Evolutionary conservation across 2,888 invertebrate genomes (phyloP).

Genomic region (Geophilus truncorum): DNA sequence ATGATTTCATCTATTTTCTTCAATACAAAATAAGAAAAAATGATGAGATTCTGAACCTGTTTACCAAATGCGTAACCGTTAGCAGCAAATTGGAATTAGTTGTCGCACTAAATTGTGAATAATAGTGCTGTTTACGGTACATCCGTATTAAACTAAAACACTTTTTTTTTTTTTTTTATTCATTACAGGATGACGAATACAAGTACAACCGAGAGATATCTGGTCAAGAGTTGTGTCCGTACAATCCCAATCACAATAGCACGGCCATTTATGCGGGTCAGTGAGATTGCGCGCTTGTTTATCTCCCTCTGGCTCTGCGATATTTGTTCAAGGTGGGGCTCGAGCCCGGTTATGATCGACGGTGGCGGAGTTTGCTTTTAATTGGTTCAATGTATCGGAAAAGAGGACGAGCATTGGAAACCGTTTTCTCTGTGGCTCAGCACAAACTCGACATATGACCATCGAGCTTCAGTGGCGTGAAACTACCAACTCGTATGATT

Average conservation of each 20-base stretch:
- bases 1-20: no score
- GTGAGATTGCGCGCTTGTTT: not conserved
- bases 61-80: no score
- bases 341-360: not conserved
- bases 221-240: slow-evolving; percentile 84
- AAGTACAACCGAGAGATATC: slow-evolving; percentile 59
- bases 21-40: no score
- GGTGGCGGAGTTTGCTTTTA: not conserved
- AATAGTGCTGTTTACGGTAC: no score
- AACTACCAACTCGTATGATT: no score
- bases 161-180: not conserved
- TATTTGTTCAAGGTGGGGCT: no score
- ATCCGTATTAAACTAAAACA: no score
- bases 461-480: not conserved
- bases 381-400: not conserved
- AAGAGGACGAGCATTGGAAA: not conserved
- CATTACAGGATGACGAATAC: slow-evolving; percentile 35
- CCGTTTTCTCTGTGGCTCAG: not conserved
- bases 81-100: no score
- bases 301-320: no score
- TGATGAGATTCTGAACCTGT: no score
- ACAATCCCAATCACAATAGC: slow-evolving; percentile 91
- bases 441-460: not conserved
- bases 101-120: no score
- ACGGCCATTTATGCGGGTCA: slow-evolving; percentile 86